These are phyloP conservation scores for Pantelozetes paolii DNA, from an alignment of 2,888 invertebrate genomes.

Conservation along the genomic window DNA sequence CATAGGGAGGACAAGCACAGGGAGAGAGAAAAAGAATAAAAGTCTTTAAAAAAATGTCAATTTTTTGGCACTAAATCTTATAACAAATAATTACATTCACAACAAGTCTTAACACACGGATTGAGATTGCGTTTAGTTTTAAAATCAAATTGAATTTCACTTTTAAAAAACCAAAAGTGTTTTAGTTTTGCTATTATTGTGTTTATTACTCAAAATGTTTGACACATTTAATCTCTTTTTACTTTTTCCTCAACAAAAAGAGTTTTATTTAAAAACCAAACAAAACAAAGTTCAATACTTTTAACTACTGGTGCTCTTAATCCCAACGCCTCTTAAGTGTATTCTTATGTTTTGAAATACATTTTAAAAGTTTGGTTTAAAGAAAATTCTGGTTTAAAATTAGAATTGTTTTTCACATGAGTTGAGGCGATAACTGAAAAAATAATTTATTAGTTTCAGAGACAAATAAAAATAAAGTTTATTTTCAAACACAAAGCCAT, in stretches of 20 bases:
- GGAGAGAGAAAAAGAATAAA: constrained; percentile 5
- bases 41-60: constrained; percentile 19
- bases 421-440: background rate
- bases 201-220: constrained; percentile 6
- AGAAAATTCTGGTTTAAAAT: background rate
- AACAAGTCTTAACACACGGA: background rate
- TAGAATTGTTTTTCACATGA: background rate
- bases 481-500: constrained; percentile 12
- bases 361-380: background rate
- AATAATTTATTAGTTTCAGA: constrained; percentile 27
- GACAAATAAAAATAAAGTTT: constrained; percentile 28
- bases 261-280: background rate
- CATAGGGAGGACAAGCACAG: background rate
- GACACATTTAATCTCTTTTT: constrained; percentile 3
- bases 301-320: background rate
- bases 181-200: background rate
- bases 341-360: background rate
- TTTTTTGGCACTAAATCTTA: constrained; percentile 17
- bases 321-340: background rate
- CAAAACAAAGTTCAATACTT: background rate
- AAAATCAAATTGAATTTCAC: background rate
- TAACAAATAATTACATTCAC: constrained; percentile 11
- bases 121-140: background rate
- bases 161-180: background rate
- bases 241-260: background rate